Evolutionary conservation across 2,113 vertebrate genomes (phyloP), one percentile per base, ranked within the genome.

Genomic region (Morone chrysops): DNA sequence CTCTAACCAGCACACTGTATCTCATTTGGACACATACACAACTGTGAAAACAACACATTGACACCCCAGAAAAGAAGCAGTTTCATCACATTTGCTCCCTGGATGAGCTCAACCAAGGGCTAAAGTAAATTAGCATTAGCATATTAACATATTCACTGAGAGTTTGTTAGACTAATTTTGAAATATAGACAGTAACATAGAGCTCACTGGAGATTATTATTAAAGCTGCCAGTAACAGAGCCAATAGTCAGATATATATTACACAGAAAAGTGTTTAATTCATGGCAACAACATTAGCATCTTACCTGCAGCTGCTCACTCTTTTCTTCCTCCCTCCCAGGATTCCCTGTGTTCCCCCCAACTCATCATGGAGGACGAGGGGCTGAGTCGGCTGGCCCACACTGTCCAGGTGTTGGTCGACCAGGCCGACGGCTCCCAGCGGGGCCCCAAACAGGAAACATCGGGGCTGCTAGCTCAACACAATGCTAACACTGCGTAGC

Each of bases 301-400:
- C 31, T 31, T 53, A 56, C 59, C 50, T 38, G 41, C 8, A 18
- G 62, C 36, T 51, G 7, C 75, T 80, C 20, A 72, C 43, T 54
- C 4, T 17, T 56, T 22, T 59, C 53, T 89, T 36, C 40, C 7
- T 47, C 51, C 40, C 80, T 56, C 73, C 38, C 90, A 97, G 97
- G 96, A 96, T 20, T 82, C 87, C 25, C 78, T 97, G 75, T 96
- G 96, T 88, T 92, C 95, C 8, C 80, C 96, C 40, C 95, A 96
- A 68, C 96, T 96, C 88, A 94, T 96, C 83, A 71, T 88, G 90
- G 96, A 97, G 79, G 96, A 96, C 4, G 96, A 97, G 80, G 96
- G 96, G 2, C 91, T 97, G 89, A 90, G 82, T 12, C 91, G 94
- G 1, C 79, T 97, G 67, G 94, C 95, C 69, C 93, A 93, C 62